Percentiles rank a stretch among this genome's conserved stretches.
Conservation (phyloP, 2,113 vertebrate genomes). For the Centrocercus urophasianus region DNA sequence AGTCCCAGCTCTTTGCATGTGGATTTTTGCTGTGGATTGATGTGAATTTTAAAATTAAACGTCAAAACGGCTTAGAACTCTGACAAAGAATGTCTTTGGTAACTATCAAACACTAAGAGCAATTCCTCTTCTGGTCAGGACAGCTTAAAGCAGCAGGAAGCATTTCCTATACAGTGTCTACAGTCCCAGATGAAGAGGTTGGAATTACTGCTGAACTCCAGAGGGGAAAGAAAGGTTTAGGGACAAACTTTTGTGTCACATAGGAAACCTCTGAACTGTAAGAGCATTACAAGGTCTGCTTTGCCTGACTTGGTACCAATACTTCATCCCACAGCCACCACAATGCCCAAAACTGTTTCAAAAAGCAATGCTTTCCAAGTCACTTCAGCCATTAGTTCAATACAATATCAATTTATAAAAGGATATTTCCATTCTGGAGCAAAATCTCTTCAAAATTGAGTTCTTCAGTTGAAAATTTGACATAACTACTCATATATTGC, state of each 20-base stretch:
- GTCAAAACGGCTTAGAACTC: not conserved
- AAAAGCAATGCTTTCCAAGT: not conserved
- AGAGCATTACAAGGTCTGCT: not conserved
- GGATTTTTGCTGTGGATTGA: not conserved
- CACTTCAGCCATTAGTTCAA: not conserved
- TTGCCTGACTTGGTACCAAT: not conserved
- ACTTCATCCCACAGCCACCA: fast-evolving
- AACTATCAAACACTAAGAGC: not conserved
- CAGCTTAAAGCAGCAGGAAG: not conserved
- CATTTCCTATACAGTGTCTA: not conserved
- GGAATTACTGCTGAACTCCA: not conserved
- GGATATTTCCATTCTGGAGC: not conserved
- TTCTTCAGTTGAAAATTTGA: not conserved
- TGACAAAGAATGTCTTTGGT: not conserved
- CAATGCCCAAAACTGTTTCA: not conserved
- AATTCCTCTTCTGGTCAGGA: not conserved
- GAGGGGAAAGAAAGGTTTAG: not conserved
- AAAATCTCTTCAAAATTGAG: not conserved
- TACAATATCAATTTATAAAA: not conserved
- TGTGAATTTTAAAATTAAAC: not conserved
- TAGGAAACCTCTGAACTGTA: not conserved
- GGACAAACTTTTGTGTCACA: not conserved
- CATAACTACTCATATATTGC: not conserved
- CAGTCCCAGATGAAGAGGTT: not conserved
- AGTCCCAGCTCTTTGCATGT: not conserved